Conservation (phyloP, 2,113 vertebrate genomes). For the Sinocyclocheilus anshuiensis region DNA sequence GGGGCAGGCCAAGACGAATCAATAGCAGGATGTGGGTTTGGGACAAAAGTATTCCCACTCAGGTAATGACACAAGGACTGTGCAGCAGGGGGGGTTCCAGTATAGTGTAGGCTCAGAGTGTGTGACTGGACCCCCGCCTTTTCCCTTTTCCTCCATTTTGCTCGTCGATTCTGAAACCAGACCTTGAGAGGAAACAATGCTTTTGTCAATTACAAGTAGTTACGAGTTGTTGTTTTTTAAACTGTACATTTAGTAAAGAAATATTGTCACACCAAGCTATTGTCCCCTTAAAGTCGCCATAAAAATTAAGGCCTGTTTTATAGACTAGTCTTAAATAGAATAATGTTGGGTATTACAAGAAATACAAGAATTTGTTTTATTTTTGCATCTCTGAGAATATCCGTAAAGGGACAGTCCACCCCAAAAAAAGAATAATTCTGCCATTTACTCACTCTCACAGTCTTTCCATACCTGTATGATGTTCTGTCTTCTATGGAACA, state of each 20-base stretch:
- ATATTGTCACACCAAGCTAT: background rate
- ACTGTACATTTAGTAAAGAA: background rate
- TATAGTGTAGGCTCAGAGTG: constrained; percentile 80
- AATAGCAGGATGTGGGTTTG: constrained; percentile 77
- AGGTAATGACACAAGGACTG: constrained; percentile 84
- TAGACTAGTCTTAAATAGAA: background rate
- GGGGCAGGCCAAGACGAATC: constrained; percentile 82
- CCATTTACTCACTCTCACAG: background rate
- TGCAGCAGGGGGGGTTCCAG: constrained; percentile 78
- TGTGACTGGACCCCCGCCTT: constrained; percentile 84
- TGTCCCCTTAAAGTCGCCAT: background rate
- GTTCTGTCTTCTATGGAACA: background rate
- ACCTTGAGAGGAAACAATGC: constrained; percentile 71
- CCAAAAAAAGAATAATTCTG: background rate
- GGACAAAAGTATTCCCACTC: constrained; percentile 80
- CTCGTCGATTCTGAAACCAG: constrained; percentile 90
- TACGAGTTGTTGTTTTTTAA: background rate
- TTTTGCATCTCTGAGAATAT: background rate
- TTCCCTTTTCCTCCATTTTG: constrained; percentile 89
- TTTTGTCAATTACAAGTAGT: background rate
- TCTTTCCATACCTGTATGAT: background rate
- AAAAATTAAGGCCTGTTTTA: background rate
- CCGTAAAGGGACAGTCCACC: background rate
- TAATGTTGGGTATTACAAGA: background rate
- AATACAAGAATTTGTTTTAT: background rate